Evolutionary conservation across 2,888 invertebrate genomes (phyloP).

Genomic region (Tipula lateralis): DNA sequence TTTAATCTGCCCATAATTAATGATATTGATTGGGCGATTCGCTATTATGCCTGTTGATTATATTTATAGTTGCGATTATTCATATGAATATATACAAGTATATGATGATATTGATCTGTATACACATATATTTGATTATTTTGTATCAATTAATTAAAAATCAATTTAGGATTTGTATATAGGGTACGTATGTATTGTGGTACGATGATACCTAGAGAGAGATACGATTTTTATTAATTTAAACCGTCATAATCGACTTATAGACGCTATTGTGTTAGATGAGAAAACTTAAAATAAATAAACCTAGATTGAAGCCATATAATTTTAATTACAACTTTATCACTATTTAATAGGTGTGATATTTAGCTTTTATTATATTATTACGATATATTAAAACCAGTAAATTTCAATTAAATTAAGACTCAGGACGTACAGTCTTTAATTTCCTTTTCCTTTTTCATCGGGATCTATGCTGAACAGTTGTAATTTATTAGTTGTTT

Average conservation of each 20-base stretch:
- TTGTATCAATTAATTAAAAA: not conserved
- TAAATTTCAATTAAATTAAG: slow-evolving; percentile 5
- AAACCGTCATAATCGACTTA: not conserved
- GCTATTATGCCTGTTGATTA: not conserved
- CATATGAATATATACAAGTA: not conserved
- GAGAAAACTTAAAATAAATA: not conserved
- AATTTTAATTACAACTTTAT: not conserved
- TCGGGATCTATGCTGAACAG: not conserved
- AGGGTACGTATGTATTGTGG: not conserved
- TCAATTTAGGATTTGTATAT: not conserved
- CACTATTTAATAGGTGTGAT: not conserved
- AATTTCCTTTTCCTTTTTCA: not conserved
- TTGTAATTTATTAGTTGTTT: not conserved
- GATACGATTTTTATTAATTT: not conserved
- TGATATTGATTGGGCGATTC: not conserved
- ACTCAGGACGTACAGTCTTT: not conserved
- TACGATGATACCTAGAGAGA: not conserved
- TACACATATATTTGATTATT: not conserved
- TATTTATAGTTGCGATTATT: not conserved
- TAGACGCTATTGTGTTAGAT: not conserved
- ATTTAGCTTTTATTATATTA: not conserved
- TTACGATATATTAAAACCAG: slow-evolving; percentile 5
- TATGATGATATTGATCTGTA: not conserved
- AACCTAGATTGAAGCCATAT: not conserved
- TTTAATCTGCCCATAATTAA: not conserved